Evolutionary conservation across 2,113 vertebrate species (phyloP).

Genomic region (Protobothrops flavoviridis): DNA sequence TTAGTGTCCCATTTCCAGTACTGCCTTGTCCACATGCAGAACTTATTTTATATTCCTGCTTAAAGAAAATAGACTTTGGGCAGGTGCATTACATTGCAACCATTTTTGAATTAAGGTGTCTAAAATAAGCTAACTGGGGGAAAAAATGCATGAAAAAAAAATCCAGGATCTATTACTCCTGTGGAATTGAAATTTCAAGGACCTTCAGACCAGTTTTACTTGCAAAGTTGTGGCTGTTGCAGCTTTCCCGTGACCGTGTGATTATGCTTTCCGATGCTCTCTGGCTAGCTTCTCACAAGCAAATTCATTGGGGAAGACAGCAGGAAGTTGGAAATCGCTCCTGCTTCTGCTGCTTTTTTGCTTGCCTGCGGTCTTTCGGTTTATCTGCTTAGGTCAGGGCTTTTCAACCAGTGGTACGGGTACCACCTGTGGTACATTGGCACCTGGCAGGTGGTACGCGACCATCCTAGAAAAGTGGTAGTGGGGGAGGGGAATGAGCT

Average conservation of each 20-base stretch:
- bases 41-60: background rate
- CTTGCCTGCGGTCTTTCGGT: background rate
- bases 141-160: background rate
- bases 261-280: background rate
- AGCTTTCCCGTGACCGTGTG: background rate
- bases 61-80: background rate
- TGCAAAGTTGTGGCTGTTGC: background rate
- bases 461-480: too few relatives aligned
- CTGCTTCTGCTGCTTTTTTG: background rate
- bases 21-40: background rate
- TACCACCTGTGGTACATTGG: too few relatives aligned
- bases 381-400: background rate
- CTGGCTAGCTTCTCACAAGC: background rate
- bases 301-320: background rate
- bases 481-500: too few relatives aligned
- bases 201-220: background rate
- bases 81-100: background rate
- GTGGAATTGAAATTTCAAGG: background rate
- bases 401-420: too few relatives aligned
- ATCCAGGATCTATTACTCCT: background rate
- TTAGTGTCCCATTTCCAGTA: background rate
- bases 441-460: too few relatives aligned
- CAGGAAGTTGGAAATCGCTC: background rate
- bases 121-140: background rate
- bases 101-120: background rate